A percentile compares a stretch with the other conserved stretches of the same genome.
These are phyloP conservation scores for Alfaro cultratus DNA, from an alignment of 2,797 vertebrate species.

Conservation along the genomic window DNA sequence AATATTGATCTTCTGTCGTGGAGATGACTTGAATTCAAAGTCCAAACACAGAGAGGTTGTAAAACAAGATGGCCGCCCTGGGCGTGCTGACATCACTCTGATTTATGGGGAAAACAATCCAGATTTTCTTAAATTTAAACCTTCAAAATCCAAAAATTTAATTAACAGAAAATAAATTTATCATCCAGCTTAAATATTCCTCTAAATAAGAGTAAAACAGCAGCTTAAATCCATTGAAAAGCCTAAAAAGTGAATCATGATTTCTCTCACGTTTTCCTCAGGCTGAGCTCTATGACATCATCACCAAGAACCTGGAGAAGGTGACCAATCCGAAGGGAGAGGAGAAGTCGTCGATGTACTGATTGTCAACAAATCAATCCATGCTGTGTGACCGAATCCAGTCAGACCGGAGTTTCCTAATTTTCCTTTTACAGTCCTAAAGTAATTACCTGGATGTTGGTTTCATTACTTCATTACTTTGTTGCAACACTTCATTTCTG, in stretches of 20 bases:
- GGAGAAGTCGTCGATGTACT: conserved; percentile 93
- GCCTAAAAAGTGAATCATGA: not conserved
- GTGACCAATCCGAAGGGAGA: conserved; percentile 93
- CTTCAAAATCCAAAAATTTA: no score
- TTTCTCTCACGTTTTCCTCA: conserved; percentile 39
- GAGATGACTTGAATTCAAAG: no score
- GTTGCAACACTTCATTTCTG: conserved; percentile 25
- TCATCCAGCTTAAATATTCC: not conserved
- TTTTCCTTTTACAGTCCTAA: not conserved
- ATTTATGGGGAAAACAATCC: no score
- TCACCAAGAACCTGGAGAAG: conserved; percentile 90
- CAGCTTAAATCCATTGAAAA: not conserved
- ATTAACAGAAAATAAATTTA: no score
- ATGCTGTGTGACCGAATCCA: not conserved
- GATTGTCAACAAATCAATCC: conserved; percentile 49
- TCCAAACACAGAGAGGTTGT: no score
- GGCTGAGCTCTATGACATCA: conserved; percentile 90
- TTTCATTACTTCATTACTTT: conserved; percentile 21
- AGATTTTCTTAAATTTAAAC: no score
- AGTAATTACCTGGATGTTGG: conserved; percentile 3
- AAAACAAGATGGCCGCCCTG: no score
- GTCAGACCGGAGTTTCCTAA: not conserved
- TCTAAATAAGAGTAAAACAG: not conserved
- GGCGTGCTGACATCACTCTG: no score
- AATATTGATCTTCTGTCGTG: no score